A percentile compares a stretch with the other conserved stretches of the same genome.
These are phyloP conservation scores for Apocheima hispidaria DNA, from an alignment of 2,888 invertebrate species.

Conservation along the genomic window DNA sequence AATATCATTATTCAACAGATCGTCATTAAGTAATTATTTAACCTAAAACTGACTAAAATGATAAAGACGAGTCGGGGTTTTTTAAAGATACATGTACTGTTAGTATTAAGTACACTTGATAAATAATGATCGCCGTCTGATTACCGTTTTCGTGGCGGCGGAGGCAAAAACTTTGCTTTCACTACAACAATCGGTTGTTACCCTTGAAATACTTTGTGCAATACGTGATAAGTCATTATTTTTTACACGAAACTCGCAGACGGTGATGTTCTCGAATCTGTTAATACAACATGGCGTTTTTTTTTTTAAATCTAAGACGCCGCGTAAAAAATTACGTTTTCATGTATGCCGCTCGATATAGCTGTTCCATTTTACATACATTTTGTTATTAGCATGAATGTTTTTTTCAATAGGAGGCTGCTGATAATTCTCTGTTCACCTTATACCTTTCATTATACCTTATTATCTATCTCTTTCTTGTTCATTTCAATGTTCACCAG, in stretches of 20 bases:
- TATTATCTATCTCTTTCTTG: no score
- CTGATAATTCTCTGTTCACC: no score
- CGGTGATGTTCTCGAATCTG: conserved; percentile 18
- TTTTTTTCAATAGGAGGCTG: no score
- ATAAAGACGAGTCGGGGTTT: background rate
- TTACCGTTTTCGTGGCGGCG: conserved; percentile 22
- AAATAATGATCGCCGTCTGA: conserved; percentile 20
- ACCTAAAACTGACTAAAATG: background rate
- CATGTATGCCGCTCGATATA: no score
- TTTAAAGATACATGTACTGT: background rate
- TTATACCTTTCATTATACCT: no score
- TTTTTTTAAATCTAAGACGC: no score
- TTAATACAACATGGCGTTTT: background rate
- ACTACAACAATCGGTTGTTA: conserved; percentile 38
- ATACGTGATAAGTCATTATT: conserved; percentile 33
- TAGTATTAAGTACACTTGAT: conserved; percentile 15
- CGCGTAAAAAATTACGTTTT: no score
- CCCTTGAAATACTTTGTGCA: conserved; percentile 35
- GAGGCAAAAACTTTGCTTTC: conserved; percentile 35
- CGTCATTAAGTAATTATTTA: background rate
- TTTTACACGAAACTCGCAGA: conserved; percentile 19
- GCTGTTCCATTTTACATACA: no score
- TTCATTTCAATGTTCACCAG: no score
- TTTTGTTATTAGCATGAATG: no score
- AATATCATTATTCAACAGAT: background rate